Conservation (phyloP, 1,140 invertebrate genomes). For the Tetramorium alpestre region DNA sequence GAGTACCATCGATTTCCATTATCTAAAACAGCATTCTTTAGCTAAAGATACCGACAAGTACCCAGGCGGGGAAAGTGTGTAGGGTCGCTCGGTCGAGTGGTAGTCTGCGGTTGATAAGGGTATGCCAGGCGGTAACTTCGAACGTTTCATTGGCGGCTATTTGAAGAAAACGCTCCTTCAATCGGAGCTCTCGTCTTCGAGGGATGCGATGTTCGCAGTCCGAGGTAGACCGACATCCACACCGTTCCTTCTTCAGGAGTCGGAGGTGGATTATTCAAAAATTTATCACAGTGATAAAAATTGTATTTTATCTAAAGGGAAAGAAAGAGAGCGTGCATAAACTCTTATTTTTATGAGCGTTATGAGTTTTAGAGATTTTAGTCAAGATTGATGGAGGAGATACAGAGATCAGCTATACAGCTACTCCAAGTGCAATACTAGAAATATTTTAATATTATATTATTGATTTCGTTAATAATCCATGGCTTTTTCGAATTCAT, state of each 20-base stretch:
- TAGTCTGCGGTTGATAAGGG: slow-evolving; percentile 74
- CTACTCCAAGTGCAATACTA: not conserved
- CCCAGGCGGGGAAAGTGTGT: slow-evolving; percentile 13
- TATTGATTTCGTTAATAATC: not conserved
- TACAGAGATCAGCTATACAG: not conserved
- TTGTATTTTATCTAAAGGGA: not conserved
- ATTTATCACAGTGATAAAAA: not conserved
- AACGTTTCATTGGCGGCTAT: slow-evolving; percentile 78
- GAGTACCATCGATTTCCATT: not conserved
- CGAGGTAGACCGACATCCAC: slow-evolving; percentile 39
- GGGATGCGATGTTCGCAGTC: slow-evolving; percentile 44
- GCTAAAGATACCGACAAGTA: slow-evolving; percentile 21
- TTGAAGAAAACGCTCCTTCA: slow-evolving; percentile 76
- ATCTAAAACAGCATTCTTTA: not conserved
- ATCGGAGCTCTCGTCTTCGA: slow-evolving; percentile 50
- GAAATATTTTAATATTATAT: not conserved
- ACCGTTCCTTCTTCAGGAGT: not conserved
- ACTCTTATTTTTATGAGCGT: not conserved
- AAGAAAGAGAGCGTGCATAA: not conserved
- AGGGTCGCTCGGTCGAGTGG: slow-evolving; percentile 76
- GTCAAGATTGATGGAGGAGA: not conserved
- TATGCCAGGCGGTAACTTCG: slow-evolving; percentile 76
- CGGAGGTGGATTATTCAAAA: not conserved
- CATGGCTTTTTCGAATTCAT: not conserved
- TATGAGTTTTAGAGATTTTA: not conserved